Evolutionary conservation across 2,888 invertebrate species (phyloP), one percentile per base, ranked within the genome.

Genomic region (Agrochola lota): DNA sequence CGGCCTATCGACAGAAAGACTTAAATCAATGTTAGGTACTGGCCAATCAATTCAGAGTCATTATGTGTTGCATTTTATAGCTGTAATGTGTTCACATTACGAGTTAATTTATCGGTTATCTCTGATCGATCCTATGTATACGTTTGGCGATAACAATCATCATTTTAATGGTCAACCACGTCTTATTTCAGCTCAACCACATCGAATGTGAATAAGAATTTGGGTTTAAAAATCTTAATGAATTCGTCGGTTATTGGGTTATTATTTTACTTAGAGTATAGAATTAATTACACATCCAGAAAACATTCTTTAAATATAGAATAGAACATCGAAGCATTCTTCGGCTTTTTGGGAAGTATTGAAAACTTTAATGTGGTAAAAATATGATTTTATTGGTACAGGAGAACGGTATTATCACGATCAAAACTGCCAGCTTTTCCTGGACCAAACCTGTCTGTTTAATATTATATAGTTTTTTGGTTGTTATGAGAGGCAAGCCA

Each of bases 391-490:
- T 70, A 23, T 69, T 59, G 12, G 23, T 52, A n/a, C n/a, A n/a
- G n/a, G n/a, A n/a, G n/a, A n/a, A n/a, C n/a, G n/a, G n/a, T n/a
- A n/a, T n/a, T n/a, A n/a, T n/a, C n/a, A n/a, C n/a, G n/a, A n/a
- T 63, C 20, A 77, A 43, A 70, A 68, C 49, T 46, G 46, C 15
- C 60, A 62, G 71, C 46, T 46, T 78, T 59, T 74, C 71, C 73
- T 63, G 57, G 52, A 69, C 57, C 23, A 67, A 86, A 83, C 68
- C 68, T 71, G 83, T 78, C 71, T 70, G 62, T 72, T 62, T 35
- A 59, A 52, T 49, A 30, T 30, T 30, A 30, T 30, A 60, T 52
- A 57, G 11, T 73, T 82, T 85, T 78, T 85, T 60, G 26, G 63
- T 77, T 69, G 71, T 59, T 75, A 73, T 78, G 72, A 72, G 82